A percentile compares a stretch with the other conserved stretches of the same genome.
Evolutionary conservation across 2,888 invertebrate genomes (phyloP).

Genomic region (Protula sp.): DNA sequence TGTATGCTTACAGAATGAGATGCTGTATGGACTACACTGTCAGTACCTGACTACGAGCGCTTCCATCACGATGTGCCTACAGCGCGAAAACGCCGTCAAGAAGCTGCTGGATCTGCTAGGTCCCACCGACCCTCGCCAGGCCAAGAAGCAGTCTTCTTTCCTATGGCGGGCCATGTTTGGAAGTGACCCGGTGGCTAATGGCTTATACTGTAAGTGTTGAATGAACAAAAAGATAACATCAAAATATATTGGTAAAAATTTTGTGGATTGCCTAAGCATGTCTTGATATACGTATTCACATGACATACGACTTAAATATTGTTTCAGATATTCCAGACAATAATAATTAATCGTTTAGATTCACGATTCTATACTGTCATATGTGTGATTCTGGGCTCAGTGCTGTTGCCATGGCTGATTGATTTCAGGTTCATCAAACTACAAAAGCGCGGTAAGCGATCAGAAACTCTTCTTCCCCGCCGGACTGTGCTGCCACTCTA

Average conservation of each 20-base stretch:
- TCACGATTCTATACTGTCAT: too few species aligned
- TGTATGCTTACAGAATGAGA: background rate
- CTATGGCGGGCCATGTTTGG: slow-evolving; percentile 46
- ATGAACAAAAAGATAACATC: too few species aligned
- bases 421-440: slow-evolving; percentile 18
- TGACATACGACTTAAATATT: too few species aligned
- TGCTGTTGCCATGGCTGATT: too few species aligned
- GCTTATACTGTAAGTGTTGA: slow-evolving; percentile 36
- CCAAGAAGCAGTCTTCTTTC: slow-evolving; percentile 34
- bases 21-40: background rate
- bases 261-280: background rate
- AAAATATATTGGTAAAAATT: background rate
- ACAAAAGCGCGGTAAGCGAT: slow-evolving; percentile 30
- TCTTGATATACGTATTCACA: too few species aligned
- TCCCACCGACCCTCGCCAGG: slow-evolving; percentile 39
- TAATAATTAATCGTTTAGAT: too few species aligned
- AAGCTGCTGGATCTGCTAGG: slow-evolving; percentile 40
- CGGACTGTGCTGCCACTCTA: slow-evolving; percentile 39
- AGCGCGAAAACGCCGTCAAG: slow-evolving; percentile 45
- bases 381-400: too few species aligned
- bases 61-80: slow-evolving; percentile 33
- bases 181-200: slow-evolving; percentile 37
- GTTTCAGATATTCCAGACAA: too few species aligned
- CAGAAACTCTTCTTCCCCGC: slow-evolving; percentile 38
- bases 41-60: slow-evolving; percentile 4